Evolutionary conservation across 1,140 invertebrate species (phyloP).

Genomic region (Pemphigus obesinymphae): DNA sequence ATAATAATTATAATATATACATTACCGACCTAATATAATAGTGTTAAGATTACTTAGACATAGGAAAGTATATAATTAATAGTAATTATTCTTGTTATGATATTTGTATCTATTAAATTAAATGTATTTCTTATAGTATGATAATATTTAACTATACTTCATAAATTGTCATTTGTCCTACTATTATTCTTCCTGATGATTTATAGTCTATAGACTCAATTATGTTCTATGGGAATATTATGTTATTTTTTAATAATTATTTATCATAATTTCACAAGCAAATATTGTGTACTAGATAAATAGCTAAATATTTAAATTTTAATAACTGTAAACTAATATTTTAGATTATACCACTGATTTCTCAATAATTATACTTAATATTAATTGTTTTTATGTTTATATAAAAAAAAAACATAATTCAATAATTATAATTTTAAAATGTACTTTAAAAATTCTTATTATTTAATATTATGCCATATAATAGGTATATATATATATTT

Average conservation of each 20-base stretch:
- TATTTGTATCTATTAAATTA: slow-evolving; percentile 33
- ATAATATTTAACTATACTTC: slow-evolving; percentile 11
- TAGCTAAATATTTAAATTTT: background rate
- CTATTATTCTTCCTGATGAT: background rate
- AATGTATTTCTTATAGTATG: slow-evolving; percentile 10
- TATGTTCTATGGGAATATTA: background rate
- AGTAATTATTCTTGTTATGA: slow-evolving; percentile 32
- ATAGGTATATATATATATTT: background rate
- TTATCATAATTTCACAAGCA: background rate
- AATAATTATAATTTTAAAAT: too few species aligned
- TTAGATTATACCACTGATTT: background rate
- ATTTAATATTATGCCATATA: too few species aligned
- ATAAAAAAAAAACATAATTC: too few species aligned
- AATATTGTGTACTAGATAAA: background rate
- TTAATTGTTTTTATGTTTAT: too few species aligned
- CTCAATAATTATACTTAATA: too few species aligned
- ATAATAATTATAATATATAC: slow-evolving; percentile 20
- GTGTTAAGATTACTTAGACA: slow-evolving; percentile 6
- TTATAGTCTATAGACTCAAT: background rate
- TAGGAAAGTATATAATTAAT: slow-evolving; percentile 22
- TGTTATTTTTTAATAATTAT: background rate
- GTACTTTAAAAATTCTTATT: too few species aligned
- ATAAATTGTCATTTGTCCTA: background rate
- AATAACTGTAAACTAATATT: background rate
- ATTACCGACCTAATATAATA: slow-evolving; percentile 20